Conservation (phyloP, 2,888 invertebrate species). For the Noctua janthina region DNA sequence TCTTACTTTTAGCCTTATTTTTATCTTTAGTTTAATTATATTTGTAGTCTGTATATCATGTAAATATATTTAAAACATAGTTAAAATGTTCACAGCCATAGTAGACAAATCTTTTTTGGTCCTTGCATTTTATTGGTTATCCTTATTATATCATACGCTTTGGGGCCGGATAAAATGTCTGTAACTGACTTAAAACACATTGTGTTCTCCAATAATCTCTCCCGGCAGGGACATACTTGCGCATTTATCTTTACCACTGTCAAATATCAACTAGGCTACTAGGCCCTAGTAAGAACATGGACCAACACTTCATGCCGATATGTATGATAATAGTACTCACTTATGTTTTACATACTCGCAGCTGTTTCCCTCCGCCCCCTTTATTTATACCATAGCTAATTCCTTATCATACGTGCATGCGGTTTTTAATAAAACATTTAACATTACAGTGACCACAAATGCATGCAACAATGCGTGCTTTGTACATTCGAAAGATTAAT, state of each 20-base stretch:
- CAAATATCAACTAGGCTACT: not conserved
- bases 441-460: not conserved
- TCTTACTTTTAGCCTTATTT: too few species aligned
- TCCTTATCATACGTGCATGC: conserved; percentile 13
- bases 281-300: too few species aligned
- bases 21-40: too few species aligned
- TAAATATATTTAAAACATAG: too few species aligned
- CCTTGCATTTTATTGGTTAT: not conserved
- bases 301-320: not conserved
- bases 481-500: conserved; percentile 6
- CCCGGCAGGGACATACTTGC: too few species aligned
- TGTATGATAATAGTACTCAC: not conserved
- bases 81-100: too few species aligned
- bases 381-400: not conserved
- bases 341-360: not conserved
- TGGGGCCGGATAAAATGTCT: not conserved
- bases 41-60: too few species aligned
- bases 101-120: too few species aligned
- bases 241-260: not conserved
- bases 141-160: not conserved
- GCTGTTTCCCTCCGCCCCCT: not conserved
- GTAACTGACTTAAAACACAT: not conserved
- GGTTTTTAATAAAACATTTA: conserved; percentile 32
- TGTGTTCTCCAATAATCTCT: not conserved
- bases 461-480: conserved; percentile 20